Evolutionary conservation across 1,140 invertebrate genomes (phyloP).

Genomic region (Heliothis subflexa): DNA sequence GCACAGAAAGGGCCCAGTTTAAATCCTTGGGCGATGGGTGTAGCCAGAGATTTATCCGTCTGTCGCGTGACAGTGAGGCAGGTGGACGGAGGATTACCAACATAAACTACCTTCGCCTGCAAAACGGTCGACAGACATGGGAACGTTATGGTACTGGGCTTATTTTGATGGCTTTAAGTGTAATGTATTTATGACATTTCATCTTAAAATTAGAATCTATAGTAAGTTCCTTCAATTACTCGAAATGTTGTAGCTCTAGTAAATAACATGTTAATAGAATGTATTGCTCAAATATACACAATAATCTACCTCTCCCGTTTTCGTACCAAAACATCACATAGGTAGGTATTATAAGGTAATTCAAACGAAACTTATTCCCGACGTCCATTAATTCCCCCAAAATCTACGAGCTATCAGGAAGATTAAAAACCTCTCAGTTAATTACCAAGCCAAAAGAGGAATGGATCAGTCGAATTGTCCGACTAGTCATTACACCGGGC

Average conservation of each 20-base stretch:
- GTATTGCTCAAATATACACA: too few relatives aligned
- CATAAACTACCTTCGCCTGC: slow-evolving; percentile 32
- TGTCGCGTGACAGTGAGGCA: slow-evolving; percentile 45
- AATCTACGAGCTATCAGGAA: neutral
- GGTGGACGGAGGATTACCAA: slow-evolving; percentile 43
- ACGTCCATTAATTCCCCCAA: slow-evolving; percentile 20
- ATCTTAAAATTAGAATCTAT: too few relatives aligned
- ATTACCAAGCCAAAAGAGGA: slow-evolving; percentile 39
- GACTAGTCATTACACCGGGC: slow-evolving; percentile 52
- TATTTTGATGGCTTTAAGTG: neutral
- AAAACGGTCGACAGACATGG: neutral
- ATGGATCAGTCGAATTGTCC: slow-evolving; percentile 37
- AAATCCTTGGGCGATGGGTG: slow-evolving; percentile 35
- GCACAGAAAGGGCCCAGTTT: slow-evolving; percentile 13
- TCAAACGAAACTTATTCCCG: neutral
- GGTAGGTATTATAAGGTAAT: neutral
- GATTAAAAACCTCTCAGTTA: slow-evolving; percentile 35
- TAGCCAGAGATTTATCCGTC: slow-evolving; percentile 47
- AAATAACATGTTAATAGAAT: too few relatives aligned
- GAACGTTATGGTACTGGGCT: neutral
- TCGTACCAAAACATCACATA: neutral
- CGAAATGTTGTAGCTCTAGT: too few relatives aligned
- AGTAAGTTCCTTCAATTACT: too few relatives aligned
- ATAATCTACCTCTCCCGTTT: too few relatives aligned
- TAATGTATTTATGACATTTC: neutral